These are phyloP conservation scores for Disparrhopalites patrizii DNA, from an alignment of 2,888 invertebrate species.

Conservation along the genomic window DNA sequence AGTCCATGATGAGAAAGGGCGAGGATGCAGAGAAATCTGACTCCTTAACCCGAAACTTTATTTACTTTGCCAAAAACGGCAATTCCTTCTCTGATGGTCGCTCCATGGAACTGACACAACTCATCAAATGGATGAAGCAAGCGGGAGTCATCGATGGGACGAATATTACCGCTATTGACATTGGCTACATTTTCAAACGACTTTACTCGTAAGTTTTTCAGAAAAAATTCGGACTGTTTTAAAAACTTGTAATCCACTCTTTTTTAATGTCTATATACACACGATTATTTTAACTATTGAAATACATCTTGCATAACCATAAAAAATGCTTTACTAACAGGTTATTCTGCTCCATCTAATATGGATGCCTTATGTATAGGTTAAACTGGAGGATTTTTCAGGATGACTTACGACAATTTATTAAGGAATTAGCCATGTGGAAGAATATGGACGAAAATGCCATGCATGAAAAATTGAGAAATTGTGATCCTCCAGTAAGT, in stretches of 20 bases:
- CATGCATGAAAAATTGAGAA: conserved; percentile 1
- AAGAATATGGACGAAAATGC: background rate
- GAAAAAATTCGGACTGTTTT: background rate
- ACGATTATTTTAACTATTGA: too few species aligned
- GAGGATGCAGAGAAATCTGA: background rate
- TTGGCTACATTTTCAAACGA: conserved; percentile 22
- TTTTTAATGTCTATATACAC: too few species aligned
- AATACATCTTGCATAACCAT: too few species aligned
- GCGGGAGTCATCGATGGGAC: conserved; percentile 17
- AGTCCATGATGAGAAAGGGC: conserved; percentile 6
- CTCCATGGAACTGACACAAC: conserved; percentile 10
- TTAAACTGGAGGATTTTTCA: conserved; percentile 13
- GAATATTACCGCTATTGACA: conserved; percentile 8
- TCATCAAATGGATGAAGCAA: conserved; percentile 27
- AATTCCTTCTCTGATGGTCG: conserved; percentile 22
- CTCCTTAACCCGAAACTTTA: background rate
- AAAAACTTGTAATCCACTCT: too few species aligned
- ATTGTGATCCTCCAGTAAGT: conserved; percentile 14
- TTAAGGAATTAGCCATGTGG: conserved; percentile 13
- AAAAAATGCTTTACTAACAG: too few species aligned
- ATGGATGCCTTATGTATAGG: conserved; percentile 6
- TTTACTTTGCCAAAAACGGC: conserved; percentile 25
- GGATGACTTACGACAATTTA: conserved; percentile 17
- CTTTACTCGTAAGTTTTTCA: conserved; percentile 21
- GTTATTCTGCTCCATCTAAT: too few species aligned